Evolutionary conservation across 2,113 vertebrate species (phyloP).

Genomic region (Tetraodon nigroviridis): DNA sequence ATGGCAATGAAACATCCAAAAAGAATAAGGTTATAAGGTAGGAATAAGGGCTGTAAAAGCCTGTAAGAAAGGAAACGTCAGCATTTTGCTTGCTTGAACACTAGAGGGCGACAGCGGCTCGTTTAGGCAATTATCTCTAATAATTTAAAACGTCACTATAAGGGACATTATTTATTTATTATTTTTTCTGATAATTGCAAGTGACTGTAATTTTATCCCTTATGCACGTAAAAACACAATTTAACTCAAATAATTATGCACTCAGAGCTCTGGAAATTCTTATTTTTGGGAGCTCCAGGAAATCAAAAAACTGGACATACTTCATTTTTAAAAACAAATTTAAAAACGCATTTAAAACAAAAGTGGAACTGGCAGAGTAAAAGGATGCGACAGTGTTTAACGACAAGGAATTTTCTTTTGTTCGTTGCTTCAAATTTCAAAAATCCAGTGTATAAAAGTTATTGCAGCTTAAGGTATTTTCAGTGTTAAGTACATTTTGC

Average conservation of each 20-base stretch:
- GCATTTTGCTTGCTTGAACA: constrained; percentile 18
- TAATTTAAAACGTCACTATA: not conserved
- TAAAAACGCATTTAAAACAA: constrained; percentile 1
- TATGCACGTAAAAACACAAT: too few species aligned
- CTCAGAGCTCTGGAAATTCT: too few species aligned
- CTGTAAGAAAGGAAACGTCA: constrained; percentile 33
- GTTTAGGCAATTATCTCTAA: constrained; percentile 25
- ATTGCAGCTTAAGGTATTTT: constrained; percentile 39
- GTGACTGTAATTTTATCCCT: too few species aligned
- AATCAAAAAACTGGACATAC: constrained; percentile 6
- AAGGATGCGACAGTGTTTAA: constrained; percentile 27
- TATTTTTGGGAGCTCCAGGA: too few species aligned
- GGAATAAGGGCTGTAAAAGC: constrained; percentile 7
- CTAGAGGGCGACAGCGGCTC: constrained; percentile 38
- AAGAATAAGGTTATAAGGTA: constrained; percentile 6
- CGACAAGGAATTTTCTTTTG: constrained; percentile 21
- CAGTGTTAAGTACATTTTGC: constrained; percentile 28
- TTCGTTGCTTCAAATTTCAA: constrained; percentile 17
- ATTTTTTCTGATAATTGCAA: too few species aligned
- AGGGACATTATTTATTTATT: too few species aligned
- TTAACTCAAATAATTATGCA: too few species aligned
- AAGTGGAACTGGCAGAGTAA: not conserved
- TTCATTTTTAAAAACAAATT: not conserved
- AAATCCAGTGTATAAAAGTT: constrained; percentile 29
- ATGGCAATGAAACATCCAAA: constrained; percentile 32